These are phyloP conservation scores for Polia nebulosa DNA, from an alignment of 2,888 invertebrate genomes.

Conservation along the genomic window DNA sequence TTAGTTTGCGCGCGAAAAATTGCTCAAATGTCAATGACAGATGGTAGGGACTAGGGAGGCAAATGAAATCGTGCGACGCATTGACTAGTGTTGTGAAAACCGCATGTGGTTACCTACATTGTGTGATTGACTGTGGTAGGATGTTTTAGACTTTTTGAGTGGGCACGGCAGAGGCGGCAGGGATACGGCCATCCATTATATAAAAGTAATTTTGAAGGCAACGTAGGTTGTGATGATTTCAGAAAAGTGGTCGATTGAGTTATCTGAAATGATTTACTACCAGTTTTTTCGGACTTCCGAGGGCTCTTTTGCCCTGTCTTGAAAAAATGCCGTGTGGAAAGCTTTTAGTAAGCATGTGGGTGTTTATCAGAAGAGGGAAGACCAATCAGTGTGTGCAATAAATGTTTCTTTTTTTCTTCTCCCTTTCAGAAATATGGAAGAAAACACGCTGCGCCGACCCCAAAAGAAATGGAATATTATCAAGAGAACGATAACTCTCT, in stretches of 20 bases:
- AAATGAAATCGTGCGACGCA: slow-evolving; percentile 63
- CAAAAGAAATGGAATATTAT: too few relatives aligned
- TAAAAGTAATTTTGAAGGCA: neutral
- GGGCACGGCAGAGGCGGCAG: too few relatives aligned
- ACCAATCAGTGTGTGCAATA: too few relatives aligned
- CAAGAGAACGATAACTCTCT: too few relatives aligned
- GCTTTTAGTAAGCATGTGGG: too few relatives aligned
- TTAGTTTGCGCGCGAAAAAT: slow-evolving; percentile 76
- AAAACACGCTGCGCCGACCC: too few relatives aligned
- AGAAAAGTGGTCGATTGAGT: neutral
- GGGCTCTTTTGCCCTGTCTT: too few relatives aligned
- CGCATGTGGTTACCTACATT: slow-evolving; percentile 14
- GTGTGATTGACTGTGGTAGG: slow-evolving; percentile 15
- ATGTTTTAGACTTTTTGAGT: slow-evolving; percentile 1
- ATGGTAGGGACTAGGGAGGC: slow-evolving; percentile 40
- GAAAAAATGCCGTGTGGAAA: too few relatives aligned
- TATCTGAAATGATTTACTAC: neutral
- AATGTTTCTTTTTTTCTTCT: too few relatives aligned
- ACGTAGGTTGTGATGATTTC: neutral
- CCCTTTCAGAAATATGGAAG: too few relatives aligned
- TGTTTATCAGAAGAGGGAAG: too few relatives aligned
- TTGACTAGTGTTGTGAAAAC: slow-evolving; percentile 47
- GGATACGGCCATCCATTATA: neutral
- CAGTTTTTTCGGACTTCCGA: too few relatives aligned
- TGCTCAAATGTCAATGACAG: slow-evolving; percentile 81